Conservation (phyloP, 2,888 invertebrate genomes). For the Limnephilus lunatus region DNA sequence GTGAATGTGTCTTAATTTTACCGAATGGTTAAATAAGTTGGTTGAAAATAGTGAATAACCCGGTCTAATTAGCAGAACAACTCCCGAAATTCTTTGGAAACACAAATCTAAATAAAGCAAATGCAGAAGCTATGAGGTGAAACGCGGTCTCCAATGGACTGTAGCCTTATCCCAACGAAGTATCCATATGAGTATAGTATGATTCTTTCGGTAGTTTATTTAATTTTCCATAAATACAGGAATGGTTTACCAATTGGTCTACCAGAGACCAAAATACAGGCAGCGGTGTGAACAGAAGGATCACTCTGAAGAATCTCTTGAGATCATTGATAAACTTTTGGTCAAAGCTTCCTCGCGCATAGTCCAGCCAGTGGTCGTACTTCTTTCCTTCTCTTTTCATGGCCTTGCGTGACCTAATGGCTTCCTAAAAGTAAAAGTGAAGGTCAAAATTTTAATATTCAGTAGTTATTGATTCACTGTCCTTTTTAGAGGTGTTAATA, state of each 20-base stretch:
- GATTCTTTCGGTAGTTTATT: not conserved
- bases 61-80: not conserved
- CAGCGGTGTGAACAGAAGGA: conserved; percentile 89
- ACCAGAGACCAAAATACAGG: conserved; percentile 96
- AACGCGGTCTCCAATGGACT: too few species aligned
- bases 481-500: not conserved
- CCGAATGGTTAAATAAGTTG: not conserved
- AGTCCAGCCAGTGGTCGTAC: conserved; percentile 89
- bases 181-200: not conserved
- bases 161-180: too few species aligned
- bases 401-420: conserved; percentile 71
- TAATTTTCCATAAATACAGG: not conserved
- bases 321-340: conserved; percentile 85
- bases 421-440: conserved; percentile 72
- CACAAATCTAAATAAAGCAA: not conserved
- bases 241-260: conserved; percentile 87
- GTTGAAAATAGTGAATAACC: not conserved
- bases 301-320: conserved; percentile 85
- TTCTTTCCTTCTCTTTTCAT: conserved; percentile 41
- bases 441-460: too few species aligned
- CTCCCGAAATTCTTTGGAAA: not conserved
- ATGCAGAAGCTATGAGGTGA: too few species aligned
- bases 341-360: conserved; percentile 86
- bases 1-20: not conserved
- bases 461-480: too few species aligned